A percentile compares a stretch with the other conserved stretches of the same genome.
These are phyloP conservation scores for Bubo bubo DNA, from an alignment of 2,113 vertebrate species.

Conservation along the genomic window DNA sequence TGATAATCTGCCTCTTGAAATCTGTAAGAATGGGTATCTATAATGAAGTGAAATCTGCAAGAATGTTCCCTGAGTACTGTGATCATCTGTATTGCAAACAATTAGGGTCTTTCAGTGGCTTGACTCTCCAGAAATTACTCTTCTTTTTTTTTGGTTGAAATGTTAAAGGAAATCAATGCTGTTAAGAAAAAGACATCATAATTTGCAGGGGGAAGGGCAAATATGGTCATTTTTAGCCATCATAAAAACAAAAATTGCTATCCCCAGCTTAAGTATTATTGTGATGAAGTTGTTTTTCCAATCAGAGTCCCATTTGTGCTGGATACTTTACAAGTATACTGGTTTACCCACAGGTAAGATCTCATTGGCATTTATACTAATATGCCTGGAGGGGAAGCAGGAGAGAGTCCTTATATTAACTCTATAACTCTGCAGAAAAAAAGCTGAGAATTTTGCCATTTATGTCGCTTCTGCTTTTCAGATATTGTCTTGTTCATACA, in stretches of 20 bases:
- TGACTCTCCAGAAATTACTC: conserved; percentile 39
- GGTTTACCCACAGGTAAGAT: not conserved
- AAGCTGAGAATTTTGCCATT: not conserved
- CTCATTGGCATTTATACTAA: conserved; percentile 33
- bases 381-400: not conserved
- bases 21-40: not conserved
- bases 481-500: accelerated
- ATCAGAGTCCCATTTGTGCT: conserved; percentile 22
- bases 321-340: not conserved
- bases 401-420: not conserved
- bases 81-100: conserved; percentile 54
- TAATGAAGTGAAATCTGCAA: not conserved
- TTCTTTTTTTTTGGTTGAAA: conserved; percentile 7
- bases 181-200: conserved; percentile 48
- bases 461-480: not conserved
- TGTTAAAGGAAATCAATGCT: conserved; percentile 66
- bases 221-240: conserved; percentile 32
- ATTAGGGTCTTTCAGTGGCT: conserved; percentile 30
- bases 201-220: conserved; percentile 36
- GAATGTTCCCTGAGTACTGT: not conserved
- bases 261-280: conserved; percentile 18
- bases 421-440: not conserved
- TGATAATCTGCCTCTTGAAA: not conserved
- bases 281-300: conserved; percentile 53
- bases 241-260: conserved; percentile 42